Evolutionary conservation across 2,113 vertebrate genomes (phyloP).

Genomic region (Struthidea cinerea): DNA sequence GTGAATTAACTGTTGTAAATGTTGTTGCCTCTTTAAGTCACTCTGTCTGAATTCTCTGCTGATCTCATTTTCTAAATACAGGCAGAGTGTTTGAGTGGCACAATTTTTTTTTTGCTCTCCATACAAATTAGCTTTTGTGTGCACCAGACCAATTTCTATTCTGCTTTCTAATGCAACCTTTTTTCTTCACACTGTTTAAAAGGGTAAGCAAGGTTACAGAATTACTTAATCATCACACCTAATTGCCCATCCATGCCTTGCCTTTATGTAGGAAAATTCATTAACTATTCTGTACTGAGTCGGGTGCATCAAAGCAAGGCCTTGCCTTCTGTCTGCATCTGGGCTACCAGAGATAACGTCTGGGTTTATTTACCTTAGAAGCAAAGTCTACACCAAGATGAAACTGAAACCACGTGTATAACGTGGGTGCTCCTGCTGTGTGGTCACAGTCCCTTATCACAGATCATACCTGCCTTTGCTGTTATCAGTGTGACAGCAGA

Average conservation of each 20-base stretch:
- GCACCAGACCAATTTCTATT: neutral
- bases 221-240: conserved; percentile 10
- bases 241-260: neutral
- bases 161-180: neutral
- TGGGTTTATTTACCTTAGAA: neutral
- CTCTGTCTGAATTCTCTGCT: neutral
- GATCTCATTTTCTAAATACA: neutral
- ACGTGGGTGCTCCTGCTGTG: neutral
- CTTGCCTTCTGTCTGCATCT: neutral
- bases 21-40: neutral
- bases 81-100: neutral
- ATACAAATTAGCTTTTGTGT: neutral
- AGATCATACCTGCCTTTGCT: neutral
- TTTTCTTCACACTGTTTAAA: neutral
- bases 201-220: neutral
- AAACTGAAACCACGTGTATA: rapidly evolving
- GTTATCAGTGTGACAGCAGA: neutral
- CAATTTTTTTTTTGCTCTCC: neutral
- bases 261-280: neutral
- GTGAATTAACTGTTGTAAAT: neutral
- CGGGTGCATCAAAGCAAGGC: neutral
- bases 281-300: neutral
- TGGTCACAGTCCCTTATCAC: neutral
- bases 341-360: neutral
- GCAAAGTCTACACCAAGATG: neutral